Conservation (phyloP, 1,140 invertebrate species). For the Platyura marginata region DNA sequence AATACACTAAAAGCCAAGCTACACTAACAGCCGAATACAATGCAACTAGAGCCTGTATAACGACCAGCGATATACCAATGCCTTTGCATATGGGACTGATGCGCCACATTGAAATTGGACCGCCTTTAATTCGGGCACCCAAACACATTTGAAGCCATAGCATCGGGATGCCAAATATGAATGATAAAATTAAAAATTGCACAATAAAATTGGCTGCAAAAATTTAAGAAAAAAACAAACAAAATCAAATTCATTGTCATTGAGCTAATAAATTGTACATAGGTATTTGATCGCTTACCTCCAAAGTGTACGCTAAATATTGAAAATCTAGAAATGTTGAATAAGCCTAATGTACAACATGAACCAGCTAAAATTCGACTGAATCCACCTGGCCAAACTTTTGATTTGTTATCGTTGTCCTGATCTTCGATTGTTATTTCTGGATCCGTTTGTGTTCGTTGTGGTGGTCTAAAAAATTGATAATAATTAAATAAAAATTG, state of each 20-base stretch:
- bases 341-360: slow-evolving; percentile 68
- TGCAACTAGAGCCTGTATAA: slow-evolving; percentile 62
- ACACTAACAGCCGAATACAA: slow-evolving; percentile 73
- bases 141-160: slow-evolving; percentile 69
- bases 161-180: slow-evolving; percentile 69
- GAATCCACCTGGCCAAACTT: slow-evolving; percentile 55
- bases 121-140: slow-evolving; percentile 66
- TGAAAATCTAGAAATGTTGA: slow-evolving; percentile 76
- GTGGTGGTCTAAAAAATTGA: too few relatives aligned
- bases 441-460: too few relatives aligned
- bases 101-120: slow-evolving; percentile 79
- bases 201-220: slow-evolving; percentile 67
- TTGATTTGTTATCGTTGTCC: too few relatives aligned
- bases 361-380: slow-evolving; percentile 65
- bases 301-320: slow-evolving; percentile 75
- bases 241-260: too few relatives aligned
- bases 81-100: slow-evolving; percentile 83
- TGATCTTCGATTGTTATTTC: too few relatives aligned
- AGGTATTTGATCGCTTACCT: slow-evolving; percentile 33
- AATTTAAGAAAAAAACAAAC: too few relatives aligned
- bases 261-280: too few relatives aligned
- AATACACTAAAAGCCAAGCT: slow-evolving; percentile 80
- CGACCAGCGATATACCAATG: slow-evolving; percentile 62
- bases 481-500: too few relatives aligned
- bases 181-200: slow-evolving; percentile 69